phyloP scores from a whole-genome alignment of 2,888 invertebrate species.

The Poecilus cupreus region DNA sequence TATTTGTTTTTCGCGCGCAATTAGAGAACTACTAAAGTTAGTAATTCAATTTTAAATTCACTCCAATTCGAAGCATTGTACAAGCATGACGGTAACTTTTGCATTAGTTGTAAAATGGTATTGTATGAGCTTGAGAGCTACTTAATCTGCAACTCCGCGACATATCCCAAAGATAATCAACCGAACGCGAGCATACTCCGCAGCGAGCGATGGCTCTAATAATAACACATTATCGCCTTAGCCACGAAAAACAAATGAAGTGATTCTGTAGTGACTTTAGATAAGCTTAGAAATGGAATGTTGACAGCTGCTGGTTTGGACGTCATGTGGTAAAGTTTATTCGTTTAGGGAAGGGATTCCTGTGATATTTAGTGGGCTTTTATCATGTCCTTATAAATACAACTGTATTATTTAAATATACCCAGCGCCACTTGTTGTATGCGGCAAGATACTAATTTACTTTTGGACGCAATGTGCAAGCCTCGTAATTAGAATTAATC shows the following conservation, averaged over 20 bases:
- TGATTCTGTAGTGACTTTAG: constrained; percentile 21
- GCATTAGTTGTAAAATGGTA: constrained; percentile 36
- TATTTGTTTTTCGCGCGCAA: constrained; percentile 56
- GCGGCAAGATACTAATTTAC: too few species aligned
- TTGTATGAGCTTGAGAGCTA: constrained; percentile 38
- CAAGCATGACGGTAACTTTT: constrained; percentile 31
- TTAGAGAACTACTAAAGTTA: constrained; percentile 55
- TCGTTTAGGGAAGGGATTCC: neutral
- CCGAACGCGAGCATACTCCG: neutral
- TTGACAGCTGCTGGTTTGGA: neutral
- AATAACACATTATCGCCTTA: constrained; percentile 40
- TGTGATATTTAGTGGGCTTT: neutral
- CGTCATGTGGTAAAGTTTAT: neutral
- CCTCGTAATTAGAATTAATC: too few species aligned
- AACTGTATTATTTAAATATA: too few species aligned
- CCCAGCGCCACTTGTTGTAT: too few species aligned
- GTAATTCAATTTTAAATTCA: constrained; percentile 54
- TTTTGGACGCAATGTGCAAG: too few species aligned
- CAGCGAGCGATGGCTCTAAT: constrained; percentile 16
- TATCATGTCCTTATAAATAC: constrained; percentile 1
- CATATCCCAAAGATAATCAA: constrained; percentile 51
- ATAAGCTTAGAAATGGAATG: neutral
- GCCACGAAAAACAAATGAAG: constrained; percentile 25
- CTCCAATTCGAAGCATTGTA: constrained; percentile 8
- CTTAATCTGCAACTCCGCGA: constrained; percentile 30